Evolutionary conservation across 2,113 vertebrate genomes (phyloP).

Genomic region (Myotis lucifugus): DNA sequence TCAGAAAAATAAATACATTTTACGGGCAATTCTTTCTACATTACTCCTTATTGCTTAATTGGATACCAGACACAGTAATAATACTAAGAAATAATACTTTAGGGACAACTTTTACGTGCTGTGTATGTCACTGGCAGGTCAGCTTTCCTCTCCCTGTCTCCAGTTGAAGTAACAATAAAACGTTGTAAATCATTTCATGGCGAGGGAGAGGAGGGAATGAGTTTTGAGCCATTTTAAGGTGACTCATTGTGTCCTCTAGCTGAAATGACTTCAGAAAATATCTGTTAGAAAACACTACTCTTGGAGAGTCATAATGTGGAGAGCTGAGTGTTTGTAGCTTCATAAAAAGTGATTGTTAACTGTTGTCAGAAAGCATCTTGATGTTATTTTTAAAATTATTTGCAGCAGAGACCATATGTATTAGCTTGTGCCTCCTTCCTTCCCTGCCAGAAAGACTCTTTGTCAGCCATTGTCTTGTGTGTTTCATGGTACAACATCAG

Average conservation of each 20-base stretch:
- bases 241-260: not conserved
- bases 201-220: not conserved
- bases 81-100: not conserved
- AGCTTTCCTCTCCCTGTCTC: too few relatives aligned
- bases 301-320: not conserved
- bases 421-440: not conserved
- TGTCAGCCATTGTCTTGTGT: not conserved
- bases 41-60: not conserved
- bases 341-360: not conserved
- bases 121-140: too few relatives aligned
- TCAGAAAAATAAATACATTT: not conserved
- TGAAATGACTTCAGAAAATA: not conserved
- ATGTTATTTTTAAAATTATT: not conserved
- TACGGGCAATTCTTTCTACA: not conserved
- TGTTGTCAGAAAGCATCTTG: not conserved
- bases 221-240: not conserved
- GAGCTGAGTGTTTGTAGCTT: not conserved
- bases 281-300: not conserved
- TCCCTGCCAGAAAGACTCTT: not conserved
- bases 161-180: not conserved
- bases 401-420: not conserved
- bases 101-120: too few relatives aligned
- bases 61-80: not conserved
- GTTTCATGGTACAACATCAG: not conserved
- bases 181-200: not conserved